These are phyloP conservation scores for Sapajus apella DNA, from an alignment of 2,113 vertebrate genomes.

Conservation along the genomic window DNA sequence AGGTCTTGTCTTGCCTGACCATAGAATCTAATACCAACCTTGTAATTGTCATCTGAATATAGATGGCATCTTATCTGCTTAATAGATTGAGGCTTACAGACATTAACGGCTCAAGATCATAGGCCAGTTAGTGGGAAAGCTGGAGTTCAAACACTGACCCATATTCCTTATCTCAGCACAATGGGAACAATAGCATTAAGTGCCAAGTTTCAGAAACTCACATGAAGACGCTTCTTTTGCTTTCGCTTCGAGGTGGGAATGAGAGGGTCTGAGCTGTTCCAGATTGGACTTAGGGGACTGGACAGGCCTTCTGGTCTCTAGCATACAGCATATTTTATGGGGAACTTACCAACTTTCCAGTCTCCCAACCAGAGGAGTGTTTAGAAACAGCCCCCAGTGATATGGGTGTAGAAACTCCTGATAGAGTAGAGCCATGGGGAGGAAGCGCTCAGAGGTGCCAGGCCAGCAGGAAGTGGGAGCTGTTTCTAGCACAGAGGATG, in stretches of 20 bases:
- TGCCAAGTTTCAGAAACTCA: fast-evolving
- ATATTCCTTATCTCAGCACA: not conserved
- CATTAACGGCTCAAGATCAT: not conserved
- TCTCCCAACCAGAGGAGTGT: not conserved
- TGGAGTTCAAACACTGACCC: not conserved
- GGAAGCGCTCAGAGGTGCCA: constrained; percentile 7
- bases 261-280: fast-evolving
- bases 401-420: not conserved
- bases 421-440: not conserved
- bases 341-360: not conserved
- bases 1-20: not conserved
- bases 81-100: no score
- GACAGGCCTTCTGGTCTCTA: not conserved
- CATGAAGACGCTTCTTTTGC: not conserved
- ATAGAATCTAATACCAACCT: not conserved
- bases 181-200: not conserved
- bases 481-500: constrained; percentile 62
- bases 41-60: not conserved
- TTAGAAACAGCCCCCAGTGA: not conserved
- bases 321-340: not conserved
- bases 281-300: not conserved
- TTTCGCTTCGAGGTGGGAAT: not conserved
- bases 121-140: not conserved
- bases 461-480: constrained; percentile 66
- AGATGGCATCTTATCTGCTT: not conserved